A percentile compares a stretch with the other conserved stretches of the same genome.
Evolutionary conservation across 2,888 invertebrate species (phyloP).

Genomic region (Hirtodrosophila alboralis): DNA sequence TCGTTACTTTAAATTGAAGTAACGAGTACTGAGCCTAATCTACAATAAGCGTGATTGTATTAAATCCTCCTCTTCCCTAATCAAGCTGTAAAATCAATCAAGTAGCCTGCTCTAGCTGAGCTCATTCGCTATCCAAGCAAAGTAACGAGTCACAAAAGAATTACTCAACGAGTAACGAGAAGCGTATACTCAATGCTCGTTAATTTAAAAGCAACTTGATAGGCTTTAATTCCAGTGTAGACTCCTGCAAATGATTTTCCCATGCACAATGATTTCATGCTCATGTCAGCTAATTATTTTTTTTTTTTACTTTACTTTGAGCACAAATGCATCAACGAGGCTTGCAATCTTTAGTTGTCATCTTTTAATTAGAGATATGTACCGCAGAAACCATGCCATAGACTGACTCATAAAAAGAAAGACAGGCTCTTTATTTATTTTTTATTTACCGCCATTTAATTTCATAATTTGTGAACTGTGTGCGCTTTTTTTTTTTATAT

Average conservation of each 20-base stretch:
- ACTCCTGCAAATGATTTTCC: slow-evolving; percentile 1
- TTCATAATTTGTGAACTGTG: slow-evolving; percentile 60
- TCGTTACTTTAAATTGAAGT: no score
- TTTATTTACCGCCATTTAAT: slow-evolving; percentile 44
- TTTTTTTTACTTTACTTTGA: no score
- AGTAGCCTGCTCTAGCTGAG: no score
- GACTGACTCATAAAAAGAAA: slow-evolving; percentile 5
- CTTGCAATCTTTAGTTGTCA: slow-evolving; percentile 40
- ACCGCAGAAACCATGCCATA: slow-evolving; percentile 8
- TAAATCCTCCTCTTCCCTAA: no score
- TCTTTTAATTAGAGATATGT: slow-evolving; percentile 55
- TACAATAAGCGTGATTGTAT: no score
- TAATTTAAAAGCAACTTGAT: no score
- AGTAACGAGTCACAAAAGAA: no score
- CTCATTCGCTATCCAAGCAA: no score
- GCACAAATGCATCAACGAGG: not conserved
- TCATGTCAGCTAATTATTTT: slow-evolving; percentile 61
- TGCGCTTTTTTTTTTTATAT: slow-evolving; percentile 30
- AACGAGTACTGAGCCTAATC: no score
- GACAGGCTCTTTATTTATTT: slow-evolving; percentile 5
- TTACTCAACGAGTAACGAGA: no score
- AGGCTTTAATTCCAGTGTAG: not conserved
- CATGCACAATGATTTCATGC: slow-evolving; percentile 28
- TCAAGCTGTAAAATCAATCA: no score
- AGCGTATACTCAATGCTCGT: no score